Conservation (phyloP, 1,140 invertebrate species). For the Homalodisca vitripennis region DNA sequence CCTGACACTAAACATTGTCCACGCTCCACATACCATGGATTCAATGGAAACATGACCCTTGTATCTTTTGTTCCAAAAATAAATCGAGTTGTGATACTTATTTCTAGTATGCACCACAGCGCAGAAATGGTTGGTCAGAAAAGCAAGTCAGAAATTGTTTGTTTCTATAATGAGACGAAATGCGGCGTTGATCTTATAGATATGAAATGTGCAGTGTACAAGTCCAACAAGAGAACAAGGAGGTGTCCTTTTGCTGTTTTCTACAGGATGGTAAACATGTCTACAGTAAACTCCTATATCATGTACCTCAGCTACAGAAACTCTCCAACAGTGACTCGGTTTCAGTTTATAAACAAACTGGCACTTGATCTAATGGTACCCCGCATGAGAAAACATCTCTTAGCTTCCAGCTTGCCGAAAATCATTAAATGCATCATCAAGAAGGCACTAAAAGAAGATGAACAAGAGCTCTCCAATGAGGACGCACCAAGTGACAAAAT, state of each 20-base stretch:
- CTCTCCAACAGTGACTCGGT: slow-evolving; percentile 18
- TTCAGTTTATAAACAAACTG: slow-evolving; percentile 39
- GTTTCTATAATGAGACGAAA: slow-evolving; percentile 22
- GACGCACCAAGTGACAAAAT: no score
- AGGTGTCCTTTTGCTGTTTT: slow-evolving; percentile 45
- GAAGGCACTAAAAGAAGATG: no score
- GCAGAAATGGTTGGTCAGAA: slow-evolving; percentile 33
- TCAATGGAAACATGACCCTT: slow-evolving; percentile 40
- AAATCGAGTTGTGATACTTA: slow-evolving; percentile 38
- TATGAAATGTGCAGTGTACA: slow-evolving; percentile 24
- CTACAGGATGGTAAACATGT: slow-evolving; percentile 36
- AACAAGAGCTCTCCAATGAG: no score
- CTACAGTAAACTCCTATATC: slow-evolving; percentile 38
- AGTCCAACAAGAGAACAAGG: slow-evolving; percentile 14
- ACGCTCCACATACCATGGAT: no score
- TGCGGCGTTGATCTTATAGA: slow-evolving; percentile 21
- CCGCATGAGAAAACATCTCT: background rate
- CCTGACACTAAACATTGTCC: slow-evolving; percentile 18
- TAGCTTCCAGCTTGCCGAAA: background rate
- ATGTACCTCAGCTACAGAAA: slow-evolving; percentile 1
- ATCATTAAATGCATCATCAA: no score
- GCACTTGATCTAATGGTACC: slow-evolving; percentile 2
- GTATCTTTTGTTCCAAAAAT: slow-evolving; percentile 42
- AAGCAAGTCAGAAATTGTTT: slow-evolving; percentile 40
- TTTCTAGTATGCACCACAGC: no score